phyloP scores from a whole-genome alignment of 1,140 invertebrate genomes.

The Epicauta chinensis region DNA sequence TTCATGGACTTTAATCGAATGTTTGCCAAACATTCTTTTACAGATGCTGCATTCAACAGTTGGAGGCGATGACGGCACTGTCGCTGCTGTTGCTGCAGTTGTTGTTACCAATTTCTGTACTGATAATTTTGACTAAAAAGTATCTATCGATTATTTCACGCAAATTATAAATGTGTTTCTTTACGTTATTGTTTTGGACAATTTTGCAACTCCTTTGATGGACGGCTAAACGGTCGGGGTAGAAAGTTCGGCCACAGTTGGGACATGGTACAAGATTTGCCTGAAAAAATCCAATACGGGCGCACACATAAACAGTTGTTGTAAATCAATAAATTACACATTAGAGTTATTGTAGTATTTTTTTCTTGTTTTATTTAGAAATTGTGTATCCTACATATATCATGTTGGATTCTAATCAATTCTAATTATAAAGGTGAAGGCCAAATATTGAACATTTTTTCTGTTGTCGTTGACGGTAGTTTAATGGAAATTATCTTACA shows the following conservation, averaged over 20 bases:
- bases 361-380: no score
- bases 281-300: constrained; percentile 30
- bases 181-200: constrained; percentile 7
- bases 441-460: background rate
- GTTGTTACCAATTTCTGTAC: background rate
- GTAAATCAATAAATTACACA: no score
- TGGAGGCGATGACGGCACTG: constrained; percentile 2
- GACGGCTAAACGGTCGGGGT: constrained; percentile 58
- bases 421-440: constrained; percentile 6
- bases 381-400: no score
- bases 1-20: constrained; percentile 71
- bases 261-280: constrained; percentile 55
- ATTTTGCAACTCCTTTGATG: constrained; percentile 58
- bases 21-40: constrained; percentile 66
- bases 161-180: background rate
- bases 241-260: constrained; percentile 62
- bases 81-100: background rate
- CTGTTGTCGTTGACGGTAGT: no score
- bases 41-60: constrained; percentile 60
- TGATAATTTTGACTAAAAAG: constrained; percentile 11
- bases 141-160: no score
- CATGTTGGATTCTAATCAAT: no score
- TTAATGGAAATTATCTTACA: no score
- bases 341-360: no score
- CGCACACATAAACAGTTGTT: no score